Percentiles rank a stretch among this genome's conserved stretches.
phyloP scores from a whole-genome alignment of 2,113 vertebrate species.

The Microtus richardsoni region DNA sequence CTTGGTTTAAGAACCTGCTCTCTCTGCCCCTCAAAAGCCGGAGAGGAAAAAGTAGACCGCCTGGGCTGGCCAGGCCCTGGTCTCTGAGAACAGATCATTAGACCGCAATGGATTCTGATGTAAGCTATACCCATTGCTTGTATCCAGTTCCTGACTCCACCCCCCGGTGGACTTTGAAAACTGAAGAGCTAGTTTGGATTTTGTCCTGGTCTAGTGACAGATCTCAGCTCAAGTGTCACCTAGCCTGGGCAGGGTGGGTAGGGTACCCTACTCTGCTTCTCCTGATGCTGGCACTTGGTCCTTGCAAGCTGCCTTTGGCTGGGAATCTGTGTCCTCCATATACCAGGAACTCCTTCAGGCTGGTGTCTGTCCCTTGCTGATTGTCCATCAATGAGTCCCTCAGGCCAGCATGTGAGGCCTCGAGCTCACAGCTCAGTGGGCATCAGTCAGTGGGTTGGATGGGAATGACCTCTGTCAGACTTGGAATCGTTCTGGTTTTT shows the following conservation, averaged over 20 bases:
- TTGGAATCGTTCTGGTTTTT: neutral
- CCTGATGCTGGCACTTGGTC: neutral
- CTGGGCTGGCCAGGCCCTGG: neutral
- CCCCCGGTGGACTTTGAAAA: neutral
- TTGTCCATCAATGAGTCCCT: fast-evolving
- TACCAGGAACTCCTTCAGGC: fast-evolving
- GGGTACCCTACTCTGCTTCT: neutral
- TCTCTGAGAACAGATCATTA: neutral
- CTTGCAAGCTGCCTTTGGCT: neutral
- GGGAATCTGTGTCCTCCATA: no score
- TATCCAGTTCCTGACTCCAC: neutral
- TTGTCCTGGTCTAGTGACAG: neutral
- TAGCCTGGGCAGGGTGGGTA: neutral
- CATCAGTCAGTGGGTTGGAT: neutral
- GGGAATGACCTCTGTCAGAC: neutral
- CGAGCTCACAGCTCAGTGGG: neutral
- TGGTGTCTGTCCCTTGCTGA: neutral
- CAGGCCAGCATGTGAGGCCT: fast-evolving
- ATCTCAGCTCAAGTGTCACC: neutral
- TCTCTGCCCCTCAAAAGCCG: neutral
- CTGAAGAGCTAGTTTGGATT: slow-evolving; percentile 22
- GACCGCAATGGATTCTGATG: neutral
- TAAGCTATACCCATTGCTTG: neutral
- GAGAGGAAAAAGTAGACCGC: neutral
- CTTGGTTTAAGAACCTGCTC: neutral